Conservation (phyloP, 2,113 vertebrate genomes). For the Lepidothrix coronata region DNA sequence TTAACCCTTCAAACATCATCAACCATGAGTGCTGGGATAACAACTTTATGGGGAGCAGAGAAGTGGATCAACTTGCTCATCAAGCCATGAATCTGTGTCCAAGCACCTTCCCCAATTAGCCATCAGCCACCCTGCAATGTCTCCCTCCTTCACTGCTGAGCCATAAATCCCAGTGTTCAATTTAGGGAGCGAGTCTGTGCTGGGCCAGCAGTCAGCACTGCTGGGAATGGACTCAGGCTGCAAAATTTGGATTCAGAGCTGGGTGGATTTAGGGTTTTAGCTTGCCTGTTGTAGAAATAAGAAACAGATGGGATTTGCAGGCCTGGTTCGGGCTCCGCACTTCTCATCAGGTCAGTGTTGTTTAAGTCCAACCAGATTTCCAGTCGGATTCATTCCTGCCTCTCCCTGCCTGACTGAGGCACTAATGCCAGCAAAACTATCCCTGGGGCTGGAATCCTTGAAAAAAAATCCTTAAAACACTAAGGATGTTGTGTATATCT, state of each 20-base stretch:
- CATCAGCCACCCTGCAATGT: not conserved
- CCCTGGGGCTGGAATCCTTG: not conserved
- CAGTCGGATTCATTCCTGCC: not conserved
- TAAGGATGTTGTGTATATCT: not conserved
- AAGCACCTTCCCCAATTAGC: not conserved
- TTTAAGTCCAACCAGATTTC: constrained; percentile 22
- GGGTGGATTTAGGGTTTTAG: constrained; percentile 46
- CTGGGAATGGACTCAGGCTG: constrained; percentile 36
- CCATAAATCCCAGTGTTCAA: not conserved
- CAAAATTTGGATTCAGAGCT: constrained; percentile 25
- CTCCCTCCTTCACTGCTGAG: not conserved
- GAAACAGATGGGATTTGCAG: constrained; percentile 53
- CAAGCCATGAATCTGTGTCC: not conserved
- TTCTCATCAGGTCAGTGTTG: constrained; percentile 10
- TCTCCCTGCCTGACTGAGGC: not conserved
- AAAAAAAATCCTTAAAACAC: not conserved
- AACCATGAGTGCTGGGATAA: rapidly evolving
- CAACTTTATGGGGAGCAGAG: not conserved
- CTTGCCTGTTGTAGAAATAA: not conserved
- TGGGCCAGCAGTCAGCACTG: not conserved
- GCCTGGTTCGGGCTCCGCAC: not conserved
- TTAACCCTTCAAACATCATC: not conserved
- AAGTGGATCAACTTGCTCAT: not conserved
- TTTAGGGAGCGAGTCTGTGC: not conserved
- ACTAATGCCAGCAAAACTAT: not conserved